Base-by-base conservation (phyloP, 2,113 vertebrate species). In the Sceloporus tristichus region DNA sequence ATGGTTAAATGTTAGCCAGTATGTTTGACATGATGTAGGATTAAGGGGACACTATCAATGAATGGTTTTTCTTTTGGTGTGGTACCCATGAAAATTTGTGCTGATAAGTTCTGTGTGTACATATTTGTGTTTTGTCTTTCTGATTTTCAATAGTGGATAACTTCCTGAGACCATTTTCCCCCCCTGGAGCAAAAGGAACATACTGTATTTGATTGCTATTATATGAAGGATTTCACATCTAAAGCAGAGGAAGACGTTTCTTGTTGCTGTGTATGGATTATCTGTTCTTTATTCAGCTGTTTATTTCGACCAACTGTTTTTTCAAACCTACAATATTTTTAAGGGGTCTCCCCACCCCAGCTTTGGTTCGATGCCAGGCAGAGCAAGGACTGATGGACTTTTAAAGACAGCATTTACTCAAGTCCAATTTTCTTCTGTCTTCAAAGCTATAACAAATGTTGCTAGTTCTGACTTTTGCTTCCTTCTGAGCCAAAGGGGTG, bases 391-490 rank as follows among this genome's bases (percentile, higher is more conserved):
- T 92, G 94, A 93, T 81, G 84, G 93, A 93, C 92, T 94, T 87
- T 93, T 91, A 95, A 96, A 94, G 95, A 91, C 88, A 88, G 91
- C 54, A 74, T 93, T 95, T 95, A 86, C 92, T 96, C 94, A 94
- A 94, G 34, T 95, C 96, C 93, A 93, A 84, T 94, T 94, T 95
- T 92, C 92, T 95, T 96, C 96, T 95, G 95, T 96, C 94, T 96
- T 97, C 96, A 97, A 96, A 97, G 94, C 91, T 86, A 75, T 93
- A 94, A 90, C 93, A 96, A 94, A 92, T 95, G 93, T 96, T 95
- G 77, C 92, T 92, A 85, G 93, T 92, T 95, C 94, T 96, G 18
- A 4, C 13, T 73, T 34, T 18, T 34, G 29, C 89, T 95, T 83
- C 27, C 91, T 94, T 89, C 85, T 73, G 18, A 0, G 5, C 94